These are phyloP conservation scores for Heliothis peltigera DNA, from an alignment of 2,888 invertebrate genomes.

Conservation along the genomic window DNA sequence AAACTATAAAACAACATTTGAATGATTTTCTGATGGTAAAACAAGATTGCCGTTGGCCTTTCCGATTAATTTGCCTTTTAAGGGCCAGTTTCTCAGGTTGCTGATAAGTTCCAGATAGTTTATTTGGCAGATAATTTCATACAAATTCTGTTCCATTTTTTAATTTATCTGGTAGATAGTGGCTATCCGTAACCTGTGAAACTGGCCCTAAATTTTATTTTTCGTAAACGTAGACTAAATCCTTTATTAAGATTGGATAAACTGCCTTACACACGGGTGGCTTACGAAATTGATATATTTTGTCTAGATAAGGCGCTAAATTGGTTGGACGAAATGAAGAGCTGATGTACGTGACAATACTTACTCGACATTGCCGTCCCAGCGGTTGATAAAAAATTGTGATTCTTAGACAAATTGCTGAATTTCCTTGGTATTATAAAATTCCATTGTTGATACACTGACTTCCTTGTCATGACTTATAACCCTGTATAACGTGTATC, in stretches of 20 bases:
- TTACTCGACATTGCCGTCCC: slow-evolving; percentile 43
- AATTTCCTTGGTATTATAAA: neutral
- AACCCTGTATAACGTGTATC: too few species aligned
- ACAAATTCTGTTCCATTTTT: too few species aligned
- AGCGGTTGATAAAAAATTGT: slow-evolving; percentile 7
- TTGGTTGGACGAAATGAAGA: neutral
- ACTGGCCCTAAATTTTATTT: neutral
- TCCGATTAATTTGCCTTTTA: neutral
- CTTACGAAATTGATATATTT: slow-evolving; percentile 5
- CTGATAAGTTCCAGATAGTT: too few species aligned
- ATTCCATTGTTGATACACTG: neutral
- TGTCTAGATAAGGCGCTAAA: slow-evolving; percentile 5
- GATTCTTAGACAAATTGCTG: neutral
- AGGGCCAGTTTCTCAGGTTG: too few species aligned
- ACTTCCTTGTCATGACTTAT: neutral
- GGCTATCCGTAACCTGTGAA: too few species aligned
- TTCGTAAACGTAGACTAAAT: neutral
- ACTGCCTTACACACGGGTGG: slow-evolving; percentile 15
- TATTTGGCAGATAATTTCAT: too few species aligned
- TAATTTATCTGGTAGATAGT: too few species aligned
- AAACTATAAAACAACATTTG: too few species aligned
- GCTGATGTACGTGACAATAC: slow-evolving; percentile 40
- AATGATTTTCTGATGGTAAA: too few species aligned
- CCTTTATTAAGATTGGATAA: neutral
- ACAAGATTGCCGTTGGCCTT: neutral